These are phyloP conservation scores for Caenorhabditis imperialis DNA, from an alignment of 2,888 invertebrate species.

Conservation along the genomic window DNA sequence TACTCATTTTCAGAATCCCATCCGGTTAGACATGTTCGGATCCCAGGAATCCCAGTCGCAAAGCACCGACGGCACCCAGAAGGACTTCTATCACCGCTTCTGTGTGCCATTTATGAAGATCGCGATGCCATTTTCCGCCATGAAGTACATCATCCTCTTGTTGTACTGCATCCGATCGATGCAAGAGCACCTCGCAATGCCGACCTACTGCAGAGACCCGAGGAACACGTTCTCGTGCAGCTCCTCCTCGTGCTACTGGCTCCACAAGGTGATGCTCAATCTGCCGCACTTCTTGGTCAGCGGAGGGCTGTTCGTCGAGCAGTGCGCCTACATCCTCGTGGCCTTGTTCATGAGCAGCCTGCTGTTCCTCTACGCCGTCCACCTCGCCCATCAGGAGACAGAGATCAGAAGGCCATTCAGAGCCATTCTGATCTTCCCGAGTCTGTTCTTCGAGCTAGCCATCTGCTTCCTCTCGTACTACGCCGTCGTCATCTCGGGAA, in stretches of 20 bases:
- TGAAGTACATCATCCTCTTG: constrained; percentile 32
- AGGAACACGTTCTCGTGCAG: constrained; percentile 5
- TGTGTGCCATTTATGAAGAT: constrained; percentile 33
- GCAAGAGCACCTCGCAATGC: constrained; percentile 38
- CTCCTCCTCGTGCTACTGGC: constrained; percentile 37
- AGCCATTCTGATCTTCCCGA: constrained; percentile 30
- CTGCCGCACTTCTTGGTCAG: constrained; percentile 31
- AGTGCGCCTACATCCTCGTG: constrained; percentile 46
- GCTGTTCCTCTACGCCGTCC: constrained; percentile 38
- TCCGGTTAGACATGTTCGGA: constrained; percentile 1
- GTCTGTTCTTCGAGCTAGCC: constrained; percentile 45
- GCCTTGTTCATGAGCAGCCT: constrained; percentile 24
- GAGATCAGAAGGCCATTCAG: constrained; percentile 25
- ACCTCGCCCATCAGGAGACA: constrained; percentile 12
- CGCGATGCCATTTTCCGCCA: constrained; percentile 21
- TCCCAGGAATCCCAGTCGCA: constrained; percentile 2
- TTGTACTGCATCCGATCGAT: constrained; percentile 48
- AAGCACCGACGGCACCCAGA: not conserved
- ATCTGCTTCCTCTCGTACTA: constrained; percentile 44
- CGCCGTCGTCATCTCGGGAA: constrained; percentile 26
- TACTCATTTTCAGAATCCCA: too few species aligned
- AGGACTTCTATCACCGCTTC: constrained; percentile 29
- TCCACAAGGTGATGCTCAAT: constrained; percentile 21
- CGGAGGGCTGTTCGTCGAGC: constrained; percentile 28
- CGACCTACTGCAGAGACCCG: constrained; percentile 19